A percentile compares a stretch with the other conserved stretches of the same genome.
phyloP scores from a whole-genome alignment of 2,888 invertebrate species.

The Plagodis dolabraria region DNA sequence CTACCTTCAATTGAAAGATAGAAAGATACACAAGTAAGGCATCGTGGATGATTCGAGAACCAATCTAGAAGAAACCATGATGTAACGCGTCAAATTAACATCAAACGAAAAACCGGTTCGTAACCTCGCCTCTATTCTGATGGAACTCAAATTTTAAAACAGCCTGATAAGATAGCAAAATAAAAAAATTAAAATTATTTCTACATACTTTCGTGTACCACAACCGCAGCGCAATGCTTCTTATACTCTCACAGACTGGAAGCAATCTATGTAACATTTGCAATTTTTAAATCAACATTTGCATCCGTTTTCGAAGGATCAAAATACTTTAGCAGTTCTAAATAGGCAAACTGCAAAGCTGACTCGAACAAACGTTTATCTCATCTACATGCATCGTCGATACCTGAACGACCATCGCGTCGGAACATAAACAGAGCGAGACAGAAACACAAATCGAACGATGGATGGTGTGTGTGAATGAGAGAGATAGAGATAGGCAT shows the following conservation, averaged over 20 bases:
- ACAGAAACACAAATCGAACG: slow-evolving; percentile 51
- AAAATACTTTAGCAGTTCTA: slow-evolving; percentile 7
- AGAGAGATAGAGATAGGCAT: slow-evolving; percentile 68
- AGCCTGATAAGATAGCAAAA: slow-evolving; percentile 7
- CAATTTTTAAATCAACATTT: background rate
- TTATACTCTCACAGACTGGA: background rate
- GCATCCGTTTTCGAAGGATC: background rate
- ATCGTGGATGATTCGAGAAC: slow-evolving; percentile 76
- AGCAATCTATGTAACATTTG: background rate
- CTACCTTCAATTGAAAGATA: slow-evolving; percentile 73
- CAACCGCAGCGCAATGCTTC: slow-evolving; percentile 8
- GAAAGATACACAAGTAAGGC: slow-evolving; percentile 85
- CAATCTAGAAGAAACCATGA: slow-evolving; percentile 63
- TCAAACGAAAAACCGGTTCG: slow-evolving; percentile 4
- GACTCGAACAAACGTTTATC: slow-evolving; percentile 12
- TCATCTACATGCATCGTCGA: slow-evolving; percentile 24
- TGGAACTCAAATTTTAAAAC: slow-evolving; percentile 1
- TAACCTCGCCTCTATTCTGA: background rate
- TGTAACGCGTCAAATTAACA: slow-evolving; percentile 31
- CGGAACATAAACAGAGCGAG: slow-evolving; percentile 40
- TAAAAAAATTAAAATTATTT: slow-evolving; percentile 3
- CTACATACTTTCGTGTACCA: background rate
- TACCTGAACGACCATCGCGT: slow-evolving; percentile 10
- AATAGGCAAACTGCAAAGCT: slow-evolving; percentile 17
- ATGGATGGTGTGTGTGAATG: slow-evolving; percentile 67